Conservation (phyloP, 2,888 invertebrate species). For the Aradus depressus region DNA sequence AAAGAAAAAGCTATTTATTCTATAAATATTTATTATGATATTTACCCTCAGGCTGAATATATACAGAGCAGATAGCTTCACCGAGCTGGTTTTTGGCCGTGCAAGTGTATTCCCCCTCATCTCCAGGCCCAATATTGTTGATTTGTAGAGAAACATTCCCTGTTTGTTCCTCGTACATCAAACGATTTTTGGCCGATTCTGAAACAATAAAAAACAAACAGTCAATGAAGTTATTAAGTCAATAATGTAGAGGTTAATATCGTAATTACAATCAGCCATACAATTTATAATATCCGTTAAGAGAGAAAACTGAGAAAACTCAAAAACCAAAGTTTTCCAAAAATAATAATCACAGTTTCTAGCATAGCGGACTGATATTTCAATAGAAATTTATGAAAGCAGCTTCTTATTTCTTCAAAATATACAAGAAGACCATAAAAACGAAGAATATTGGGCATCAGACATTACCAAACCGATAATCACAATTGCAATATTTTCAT, state of each 20-base stretch:
- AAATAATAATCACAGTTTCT: neutral
- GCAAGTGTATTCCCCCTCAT: slow-evolving; percentile 93
- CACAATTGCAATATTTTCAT: no score
- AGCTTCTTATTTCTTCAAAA: no score
- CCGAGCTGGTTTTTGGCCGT: slow-evolving; percentile 91
- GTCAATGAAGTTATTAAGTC: neutral
- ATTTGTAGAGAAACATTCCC: slow-evolving; percentile 86
- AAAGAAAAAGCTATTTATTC: neutral
- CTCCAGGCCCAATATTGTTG: slow-evolving; percentile 86
- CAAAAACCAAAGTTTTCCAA: neutral
- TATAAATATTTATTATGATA: neutral
- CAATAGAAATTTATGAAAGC: neutral
- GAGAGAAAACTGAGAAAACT: no score
- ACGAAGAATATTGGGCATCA: no score
- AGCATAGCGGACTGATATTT: neutral
- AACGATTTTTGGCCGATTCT: slow-evolving; percentile 73
- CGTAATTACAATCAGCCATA: neutral
- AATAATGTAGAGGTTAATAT: neutral
- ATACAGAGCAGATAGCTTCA: slow-evolving; percentile 91
- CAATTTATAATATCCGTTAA: no score
- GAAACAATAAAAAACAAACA: slow-evolving; percentile 21
- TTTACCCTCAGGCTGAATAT: slow-evolving; percentile 77
- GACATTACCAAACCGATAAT: no score
- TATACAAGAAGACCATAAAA: no score
- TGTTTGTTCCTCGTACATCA: slow-evolving; percentile 81